Base-by-base conservation (phyloP, 2,113 vertebrate genomes). In the Oncorhynchus clarkii region DNA sequence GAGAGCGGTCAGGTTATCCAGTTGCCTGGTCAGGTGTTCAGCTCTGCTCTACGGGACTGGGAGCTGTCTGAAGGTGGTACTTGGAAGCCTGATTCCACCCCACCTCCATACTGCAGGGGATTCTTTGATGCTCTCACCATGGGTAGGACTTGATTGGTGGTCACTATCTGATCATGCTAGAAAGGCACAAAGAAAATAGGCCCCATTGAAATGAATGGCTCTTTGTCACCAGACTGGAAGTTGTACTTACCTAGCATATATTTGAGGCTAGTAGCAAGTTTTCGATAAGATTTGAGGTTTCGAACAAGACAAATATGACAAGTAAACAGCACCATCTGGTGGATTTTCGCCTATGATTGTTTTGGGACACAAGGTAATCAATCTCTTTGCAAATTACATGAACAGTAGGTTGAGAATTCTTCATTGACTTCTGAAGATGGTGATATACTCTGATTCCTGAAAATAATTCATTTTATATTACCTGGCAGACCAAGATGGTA, bases 91-190 rank as follows among this genome's bases (percentile, higher is more conserved):
- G 39, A 45, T 5, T 72, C 18, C 54, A 80, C 82, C 2, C 65
- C 0, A 6, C 79, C 77, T 1, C 82, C 82, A 45, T 96, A 96
- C 83, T 96, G 95, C 80, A 89, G 88, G 71, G 92, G 92, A n/a
- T 89, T 88, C 80, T 96, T 96, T 0, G 95, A 96, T 0, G 93
- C 95, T 80, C 84, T 96, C 60, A 95, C 95, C 0, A 65, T 85
- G n/a, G 95, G 95, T 96, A 91, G 86, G 4, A 66, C 1, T 45
- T 45, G 9, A 45, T 9, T 45, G 39, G 9, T 45, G 39, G 20
- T 20, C 4, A 57, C 18, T 57, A 57, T 20, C 13, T 57, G 54
- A 20, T 3, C 18, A 20, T 57, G 54, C 54, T 57, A 14, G 54
- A 57, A 57, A 57, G 54, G 54, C 13, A 4, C 27, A 27, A 57